phyloP scores from a whole-genome alignment of 2,113 vertebrate species.

The Glaucomys volans region DNA sequence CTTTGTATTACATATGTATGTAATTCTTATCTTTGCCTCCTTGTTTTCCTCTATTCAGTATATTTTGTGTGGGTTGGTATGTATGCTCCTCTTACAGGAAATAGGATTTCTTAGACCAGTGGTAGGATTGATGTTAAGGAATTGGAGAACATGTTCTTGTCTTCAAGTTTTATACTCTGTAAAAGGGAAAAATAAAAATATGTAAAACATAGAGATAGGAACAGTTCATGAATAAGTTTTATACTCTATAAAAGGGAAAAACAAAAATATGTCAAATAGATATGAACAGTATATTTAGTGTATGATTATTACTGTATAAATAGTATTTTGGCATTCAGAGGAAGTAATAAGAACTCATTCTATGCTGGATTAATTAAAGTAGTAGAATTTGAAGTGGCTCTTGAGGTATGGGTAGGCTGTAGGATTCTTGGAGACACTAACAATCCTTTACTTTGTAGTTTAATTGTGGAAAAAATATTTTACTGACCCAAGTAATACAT shows the following conservation, averaged over 20 bases:
- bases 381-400: background rate
- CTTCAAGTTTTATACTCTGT: no score
- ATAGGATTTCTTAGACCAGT: background rate
- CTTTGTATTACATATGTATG: background rate
- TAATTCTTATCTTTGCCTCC: conserved; percentile 27
- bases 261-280: background rate
- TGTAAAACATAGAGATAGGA: background rate
- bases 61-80: background rate
- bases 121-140: background rate
- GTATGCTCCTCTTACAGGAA: background rate
- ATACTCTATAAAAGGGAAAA: background rate
- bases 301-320: conserved; percentile 8
- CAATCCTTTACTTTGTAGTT: background rate
- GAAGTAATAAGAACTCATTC: conserved; percentile 49
- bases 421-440: conserved; percentile 10
- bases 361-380: conserved; percentile 11
- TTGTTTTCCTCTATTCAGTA: conserved; percentile 3
- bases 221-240: no score
- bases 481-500: background rate
- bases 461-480: background rate
- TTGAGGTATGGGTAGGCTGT: background rate
- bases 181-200: no score
- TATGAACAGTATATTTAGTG: background rate
- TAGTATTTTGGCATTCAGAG: conserved; percentile 33
- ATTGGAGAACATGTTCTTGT: background rate